Base-by-base conservation (phyloP, 2,888 invertebrate genomes). In the Phyllotreta cruciferae region DNA sequence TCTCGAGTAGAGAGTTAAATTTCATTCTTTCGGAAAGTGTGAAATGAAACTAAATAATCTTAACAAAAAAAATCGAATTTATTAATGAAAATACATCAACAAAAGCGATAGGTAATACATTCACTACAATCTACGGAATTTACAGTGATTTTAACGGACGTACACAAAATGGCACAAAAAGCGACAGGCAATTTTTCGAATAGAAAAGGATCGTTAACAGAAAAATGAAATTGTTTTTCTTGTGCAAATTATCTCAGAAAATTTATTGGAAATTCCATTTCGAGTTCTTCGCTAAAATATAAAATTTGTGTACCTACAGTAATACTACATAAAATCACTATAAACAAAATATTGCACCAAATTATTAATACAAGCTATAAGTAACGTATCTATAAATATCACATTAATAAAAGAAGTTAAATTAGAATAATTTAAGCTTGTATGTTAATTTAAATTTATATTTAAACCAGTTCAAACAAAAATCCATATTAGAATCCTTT, bases 41-140 rank as follows among this genome's bases (percentile, higher is more conserved):
- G 49, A 58, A 58, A 58, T 58, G 36, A 58, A 58, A 58, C 41
- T 50, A 41, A 39, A 58, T 50, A 13, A 41, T 42, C 24, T 24
- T 36, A 58, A 56, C 57, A 49, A 50, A 58, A 49, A 14, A 50
- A 57, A 50, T 50, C 50, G 52, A 10, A 50, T 58, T 58, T 58
- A 58, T 58, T 58, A 34, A 49, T 50, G 50, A 50, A 35, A 58
- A 34, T 55, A 55, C 50, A 58, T 35, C 34, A 49, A 50, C 57
- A 50, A 58, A 24, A 24, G 24, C 24, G 24, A 24, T 24, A 24
- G 24, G 42, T 50, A 50, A 49, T 41, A 57, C 36, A 39, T 57
- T 41, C 13, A 58, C 50, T 58, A 50, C 50, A 49, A 24, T 8
- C 41, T 50, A 34, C 41, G 14, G 3, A 52, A 47, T 49, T 35